A percentile compares a stretch with the other conserved stretches of the same genome.
These are phyloP conservation scores for Tupiocoris notatus DNA, from an alignment of 2,888 invertebrate species.

Conservation along the genomic window DNA sequence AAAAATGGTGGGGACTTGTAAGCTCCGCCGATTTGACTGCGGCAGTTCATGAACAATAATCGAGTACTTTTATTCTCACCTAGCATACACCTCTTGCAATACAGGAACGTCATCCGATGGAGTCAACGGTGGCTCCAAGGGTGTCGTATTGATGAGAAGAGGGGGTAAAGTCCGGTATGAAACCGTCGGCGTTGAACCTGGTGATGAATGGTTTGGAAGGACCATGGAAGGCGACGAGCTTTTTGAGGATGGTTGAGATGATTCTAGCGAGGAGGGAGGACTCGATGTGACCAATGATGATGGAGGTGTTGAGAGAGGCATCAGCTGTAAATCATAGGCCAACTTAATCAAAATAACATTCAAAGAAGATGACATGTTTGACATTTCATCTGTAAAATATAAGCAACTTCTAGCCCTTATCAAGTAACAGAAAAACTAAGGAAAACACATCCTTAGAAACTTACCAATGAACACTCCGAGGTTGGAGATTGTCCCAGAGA, in stretches of 20 bases:
- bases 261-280: not conserved
- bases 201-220: not conserved
- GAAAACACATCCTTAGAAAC: too few relatives aligned
- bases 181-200: not conserved
- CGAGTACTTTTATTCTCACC: too few relatives aligned
- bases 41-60: too few relatives aligned
- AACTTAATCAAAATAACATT: too few relatives aligned
- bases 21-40: too few relatives aligned
- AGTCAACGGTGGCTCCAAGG: not conserved
- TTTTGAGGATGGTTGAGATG: constrained; percentile 23
- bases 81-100: constrained; percentile 17
- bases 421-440: not conserved
- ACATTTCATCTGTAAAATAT: too few relatives aligned
- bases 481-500: constrained; percentile 27
- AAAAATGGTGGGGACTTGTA: too few relatives aligned
- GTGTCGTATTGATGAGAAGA: constrained; percentile 22
- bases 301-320: constrained; percentile 10
- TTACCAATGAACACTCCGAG: constrained; percentile 2
- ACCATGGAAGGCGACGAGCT: not conserved
- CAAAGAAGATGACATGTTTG: too few relatives aligned
- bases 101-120: constrained; percentile 31
- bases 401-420: too few relatives aligned
- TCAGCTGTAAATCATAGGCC: not conserved
- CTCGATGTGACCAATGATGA: constrained; percentile 1
- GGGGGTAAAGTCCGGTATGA: not conserved